These are phyloP conservation scores for Athene cunicularia DNA, from an alignment of 2,113 vertebrate species.

Conservation along the genomic window DNA sequence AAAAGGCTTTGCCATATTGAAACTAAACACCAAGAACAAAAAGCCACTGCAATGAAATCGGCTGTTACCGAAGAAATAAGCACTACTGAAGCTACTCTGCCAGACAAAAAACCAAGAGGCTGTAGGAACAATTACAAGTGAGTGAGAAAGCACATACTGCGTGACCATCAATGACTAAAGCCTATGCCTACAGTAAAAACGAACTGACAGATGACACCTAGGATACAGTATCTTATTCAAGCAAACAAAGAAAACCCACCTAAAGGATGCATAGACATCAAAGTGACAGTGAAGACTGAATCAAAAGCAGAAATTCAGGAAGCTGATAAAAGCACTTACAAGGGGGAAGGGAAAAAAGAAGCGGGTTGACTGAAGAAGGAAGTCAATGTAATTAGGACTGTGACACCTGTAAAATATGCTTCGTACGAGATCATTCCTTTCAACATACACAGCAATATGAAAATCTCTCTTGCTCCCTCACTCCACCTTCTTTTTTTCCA, in stretches of 20 bases:
- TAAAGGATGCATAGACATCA: conserved; percentile 11
- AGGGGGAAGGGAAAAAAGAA: background rate
- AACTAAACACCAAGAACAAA: background rate
- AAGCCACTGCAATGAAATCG: background rate
- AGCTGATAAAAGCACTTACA: conserved; percentile 23
- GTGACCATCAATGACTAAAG: background rate
- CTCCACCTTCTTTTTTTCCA: background rate
- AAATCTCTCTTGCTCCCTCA: background rate
- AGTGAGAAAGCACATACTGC: background rate
- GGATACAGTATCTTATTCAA: conserved; percentile 5
- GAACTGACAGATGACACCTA: conserved; percentile 32
- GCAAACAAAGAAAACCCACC: conserved; percentile 28
- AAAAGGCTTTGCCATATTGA: background rate
- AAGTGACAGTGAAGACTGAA: conserved; percentile 28
- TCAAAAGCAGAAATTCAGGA: conserved; percentile 20
- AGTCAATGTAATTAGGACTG: conserved; percentile 6
- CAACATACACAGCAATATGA: background rate
- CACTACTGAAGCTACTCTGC: background rate
- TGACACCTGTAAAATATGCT: background rate
- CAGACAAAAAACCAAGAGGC: background rate
- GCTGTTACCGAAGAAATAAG: background rate
- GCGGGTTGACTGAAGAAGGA: background rate
- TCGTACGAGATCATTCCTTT: background rate
- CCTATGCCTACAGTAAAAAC: background rate
- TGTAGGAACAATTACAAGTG: background rate